These are phyloP conservation scores for Erebia epiphron DNA, from an alignment of 2,888 invertebrate species.

Conservation along the genomic window DNA sequence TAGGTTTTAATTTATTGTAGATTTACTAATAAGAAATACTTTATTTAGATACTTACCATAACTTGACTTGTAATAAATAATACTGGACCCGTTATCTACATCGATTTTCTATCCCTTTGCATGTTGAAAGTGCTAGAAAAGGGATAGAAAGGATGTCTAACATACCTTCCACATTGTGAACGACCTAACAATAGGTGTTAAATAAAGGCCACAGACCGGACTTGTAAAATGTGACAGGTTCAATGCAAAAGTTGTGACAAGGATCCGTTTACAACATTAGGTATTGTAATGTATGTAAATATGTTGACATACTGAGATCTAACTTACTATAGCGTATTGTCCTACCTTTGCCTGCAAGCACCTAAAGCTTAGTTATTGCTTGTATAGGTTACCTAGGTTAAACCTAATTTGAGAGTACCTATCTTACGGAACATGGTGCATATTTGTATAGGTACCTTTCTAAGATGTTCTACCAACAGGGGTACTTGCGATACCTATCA, in stretches of 20 bases:
- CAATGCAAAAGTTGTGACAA: constrained; percentile 34
- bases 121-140: not conserved
- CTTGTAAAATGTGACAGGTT: constrained; percentile 16
- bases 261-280: constrained; percentile 28
- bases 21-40: no score
- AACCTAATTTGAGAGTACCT: not conserved
- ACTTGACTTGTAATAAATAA: no score
- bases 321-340: constrained; percentile 20
- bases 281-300: constrained; percentile 38
- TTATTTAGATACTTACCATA: no score
- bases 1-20: no score
- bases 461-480: no score
- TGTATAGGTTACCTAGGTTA: not conserved
- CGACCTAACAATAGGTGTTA: not conserved
- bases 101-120: not conserved
- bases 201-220: constrained; percentile 22
- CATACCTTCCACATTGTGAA: not conserved
- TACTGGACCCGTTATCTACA: not conserved
- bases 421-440: not conserved
- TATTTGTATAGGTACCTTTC: no score
- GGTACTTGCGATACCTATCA: no score
- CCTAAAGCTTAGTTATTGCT: not conserved
- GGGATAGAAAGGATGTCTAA: not conserved
- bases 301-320: constrained; percentile 29
- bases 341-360: not conserved